Evolutionary conservation across 2,888 invertebrate genomes (phyloP), one percentile per base, ranked within the genome.

Genomic region (Cheiracanthium punctorium): DNA sequence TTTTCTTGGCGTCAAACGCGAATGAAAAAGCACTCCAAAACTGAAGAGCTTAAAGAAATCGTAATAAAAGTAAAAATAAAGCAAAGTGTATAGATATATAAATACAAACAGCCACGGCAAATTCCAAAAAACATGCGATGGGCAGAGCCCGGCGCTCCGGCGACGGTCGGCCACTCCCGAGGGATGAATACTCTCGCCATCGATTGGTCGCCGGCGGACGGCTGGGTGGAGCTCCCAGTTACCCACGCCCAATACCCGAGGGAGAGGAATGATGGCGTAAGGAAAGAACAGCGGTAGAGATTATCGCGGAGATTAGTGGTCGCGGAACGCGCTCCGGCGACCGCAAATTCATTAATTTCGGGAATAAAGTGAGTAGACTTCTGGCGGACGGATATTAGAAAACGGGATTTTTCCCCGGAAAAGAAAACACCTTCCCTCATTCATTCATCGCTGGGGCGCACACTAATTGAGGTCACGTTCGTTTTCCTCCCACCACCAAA

Each of bases 121-220:
- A 7, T 4, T 37, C 10, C 4, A 48, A 2, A 48, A n/a, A 58
- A 17, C 58, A 24, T 58, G 58, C 58, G 58, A 17, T 58, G 24
- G 58, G 58, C 58, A 24, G 58, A 7, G n/a, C 58, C 67, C 32
- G 72, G 32, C 72, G 82, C 20, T 70, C 71, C 64, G 52, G 20
- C 76, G 48, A 43, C 33, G 82, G 28, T 32, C 71, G 77, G 77
- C 48, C 72, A 77, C 82, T 84, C 82, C 82, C 82, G 41, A 52
- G 77, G 77, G 82, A 73, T 7, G 20, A 67, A 43, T 41, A 64
- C n/a, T 29, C 67, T 73, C 52, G 29, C 30, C 82, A 41, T 71
- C 43, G 82, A 33, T 84, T 84, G 72, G 82, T 73, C 58, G 7
- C 37, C 37, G 65, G 20, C 30, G 64, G 65, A 30, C 64, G 24